phyloP scores from a whole-genome alignment of 1,140 invertebrate species.

The Meloidogyne chitwoodi region DNA sequence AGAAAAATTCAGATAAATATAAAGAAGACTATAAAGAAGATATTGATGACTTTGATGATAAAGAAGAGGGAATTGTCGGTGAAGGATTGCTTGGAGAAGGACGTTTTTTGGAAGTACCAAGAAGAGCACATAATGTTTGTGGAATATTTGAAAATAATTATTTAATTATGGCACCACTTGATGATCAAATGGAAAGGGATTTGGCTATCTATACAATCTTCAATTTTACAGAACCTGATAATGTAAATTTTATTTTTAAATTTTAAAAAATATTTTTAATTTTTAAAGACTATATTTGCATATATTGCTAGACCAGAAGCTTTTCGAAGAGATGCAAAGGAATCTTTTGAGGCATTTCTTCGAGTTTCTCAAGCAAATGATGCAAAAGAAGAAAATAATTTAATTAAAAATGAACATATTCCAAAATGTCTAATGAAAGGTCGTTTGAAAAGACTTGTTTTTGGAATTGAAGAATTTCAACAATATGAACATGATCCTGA shows the following conservation, averaged over 20 bases:
- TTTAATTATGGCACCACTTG: not conserved
- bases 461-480: slow-evolving; percentile 1
- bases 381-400: not conserved
- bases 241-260: not conserved
- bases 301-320: slow-evolving; percentile 1
- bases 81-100: not conserved
- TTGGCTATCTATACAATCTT: not conserved
- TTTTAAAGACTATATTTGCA: not conserved
- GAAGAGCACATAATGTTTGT: not conserved
- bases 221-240: not conserved
- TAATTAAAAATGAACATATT: not conserved
- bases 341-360: not conserved
- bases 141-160: not conserved
- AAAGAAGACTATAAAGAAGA: not conserved
- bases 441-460: not conserved
- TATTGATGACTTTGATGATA: not conserved
- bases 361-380: not conserved
- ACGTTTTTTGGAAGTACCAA: not conserved
- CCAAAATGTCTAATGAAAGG: not conserved
- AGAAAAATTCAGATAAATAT: not conserved
- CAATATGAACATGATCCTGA: slow-evolving; percentile 9
- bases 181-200: not conserved
- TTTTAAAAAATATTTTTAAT: not conserved
- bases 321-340: not conserved
- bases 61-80: not conserved